Base-by-base conservation (phyloP, 2,888 invertebrate genomes). In the Agriotes lineatus region DNA sequence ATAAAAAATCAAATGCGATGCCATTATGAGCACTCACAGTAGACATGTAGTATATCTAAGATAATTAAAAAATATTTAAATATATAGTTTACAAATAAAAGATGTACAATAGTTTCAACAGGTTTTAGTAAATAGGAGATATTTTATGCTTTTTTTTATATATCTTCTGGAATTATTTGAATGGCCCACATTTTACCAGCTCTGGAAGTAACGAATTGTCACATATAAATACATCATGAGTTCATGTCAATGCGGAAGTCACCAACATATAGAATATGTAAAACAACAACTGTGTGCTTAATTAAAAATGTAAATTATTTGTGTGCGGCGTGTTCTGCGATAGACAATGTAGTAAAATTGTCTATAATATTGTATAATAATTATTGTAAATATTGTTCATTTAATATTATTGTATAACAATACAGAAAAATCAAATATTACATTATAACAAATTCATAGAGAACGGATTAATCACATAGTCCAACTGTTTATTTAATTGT, bases 331-430 rank as follows among this genome's bases (percentile, higher is more conserved):
- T 67, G 60, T 67, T 67, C 18, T 67, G 48, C 52, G 16, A 39
- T 57, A 67, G 67, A 62, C 61, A 62, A 67, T 42, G 35, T 61
- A 62, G 67, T 57, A 39, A 42, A 57, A 67, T 48, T 64, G 64
- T 64, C 64, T 64, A 64, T 64, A 64, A 64, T 57, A 57, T 10
- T 64, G 64, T 64, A 62, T 54, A 9, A 65, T 65, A 67, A 67
- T 54, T 67, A 66, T 20, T 67, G 67, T 67, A 67, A 44, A 67
- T 67, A 67, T 37, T 64, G 57, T 64, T 64, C 54, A 35, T 67
- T 67, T 67, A 54, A 48, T 54, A 57, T 42, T 65, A 65, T 65
- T 65, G 65, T 65, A 33, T 59, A 65, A 65, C 65, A 59, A 65
- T 63, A 56, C 56, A 63, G 52, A 61, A 52, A 52, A 62, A 62